Evolutionary conservation across 2,888 invertebrate genomes (phyloP).

Genomic region (Auanema freiburgensis): DNA sequence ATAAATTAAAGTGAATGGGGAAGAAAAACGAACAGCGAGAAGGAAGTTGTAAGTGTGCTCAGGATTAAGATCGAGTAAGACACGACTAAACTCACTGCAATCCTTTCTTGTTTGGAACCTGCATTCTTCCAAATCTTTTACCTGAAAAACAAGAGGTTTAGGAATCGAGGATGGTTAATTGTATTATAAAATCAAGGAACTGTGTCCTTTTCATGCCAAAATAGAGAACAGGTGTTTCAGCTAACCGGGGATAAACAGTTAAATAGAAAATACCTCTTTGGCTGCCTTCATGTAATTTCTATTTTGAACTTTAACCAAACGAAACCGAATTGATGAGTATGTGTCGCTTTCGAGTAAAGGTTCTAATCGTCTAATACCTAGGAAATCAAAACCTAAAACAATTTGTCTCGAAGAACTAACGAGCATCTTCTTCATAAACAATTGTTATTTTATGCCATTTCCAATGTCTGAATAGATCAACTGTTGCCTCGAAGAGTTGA

Average conservation of each 20-base stretch:
- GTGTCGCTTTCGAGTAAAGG: constrained; percentile 57
- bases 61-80: constrained; percentile 59
- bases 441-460: constrained; percentile 59
- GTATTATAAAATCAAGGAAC: no score
- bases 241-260: no score
- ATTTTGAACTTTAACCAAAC: constrained; percentile 54
- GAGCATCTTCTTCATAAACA: constrained; percentile 56
- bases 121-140: constrained; percentile 61
- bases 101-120: constrained; percentile 50
- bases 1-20: neutral
- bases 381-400: no score
- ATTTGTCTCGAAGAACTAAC: constrained; percentile 30
- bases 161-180: no score
- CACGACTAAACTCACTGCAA: constrained; percentile 59
- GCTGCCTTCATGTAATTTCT: constrained; percentile 58
- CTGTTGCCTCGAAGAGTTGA: constrained; percentile 56
- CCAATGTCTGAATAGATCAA: constrained; percentile 61
- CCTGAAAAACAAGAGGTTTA: constrained; percentile 32
- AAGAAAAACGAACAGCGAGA: constrained; percentile 42
- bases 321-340: constrained; percentile 54
- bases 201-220: no score
- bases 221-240: no score
- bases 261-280: constrained; percentile 36
- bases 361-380: constrained; percentile 54
- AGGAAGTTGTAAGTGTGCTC: constrained; percentile 58